Conservation (phyloP, 1,140 invertebrate genomes). For the Pomacea maculata region DNA sequence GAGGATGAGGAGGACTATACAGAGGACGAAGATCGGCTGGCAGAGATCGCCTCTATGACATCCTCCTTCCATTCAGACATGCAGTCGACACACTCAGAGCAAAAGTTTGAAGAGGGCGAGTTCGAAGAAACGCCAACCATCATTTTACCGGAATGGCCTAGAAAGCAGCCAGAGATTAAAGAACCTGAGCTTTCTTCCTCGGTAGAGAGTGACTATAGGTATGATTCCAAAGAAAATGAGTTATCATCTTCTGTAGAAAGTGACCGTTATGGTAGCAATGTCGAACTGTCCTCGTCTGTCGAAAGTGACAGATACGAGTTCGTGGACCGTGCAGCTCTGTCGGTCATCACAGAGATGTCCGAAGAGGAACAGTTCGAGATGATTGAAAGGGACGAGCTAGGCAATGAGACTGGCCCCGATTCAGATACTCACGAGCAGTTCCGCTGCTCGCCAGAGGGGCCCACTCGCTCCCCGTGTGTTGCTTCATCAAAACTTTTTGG, state of each 20-base stretch:
- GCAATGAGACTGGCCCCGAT: conserved; percentile 44
- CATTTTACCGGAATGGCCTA: conserved; percentile 58
- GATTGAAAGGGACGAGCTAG: conserved; percentile 57
- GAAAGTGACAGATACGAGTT: conserved; percentile 60
- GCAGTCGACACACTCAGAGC: conserved; percentile 65
- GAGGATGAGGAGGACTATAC: conserved; percentile 83
- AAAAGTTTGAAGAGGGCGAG: conserved; percentile 80
- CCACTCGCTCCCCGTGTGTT: conserved; percentile 46
- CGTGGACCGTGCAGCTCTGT: conserved; percentile 57
- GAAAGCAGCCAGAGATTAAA: conserved; percentile 25
- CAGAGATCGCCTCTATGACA: conserved; percentile 62
- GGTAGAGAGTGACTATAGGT: conserved; percentile 44
- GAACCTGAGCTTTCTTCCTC: conserved; percentile 33
- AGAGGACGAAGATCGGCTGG: conserved; percentile 75
- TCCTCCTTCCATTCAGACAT: conserved; percentile 66
- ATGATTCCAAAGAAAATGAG: conserved; percentile 29
- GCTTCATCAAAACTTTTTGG: conserved; percentile 57
- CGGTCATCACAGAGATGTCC: conserved; percentile 58
- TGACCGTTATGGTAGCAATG: conserved; percentile 23
- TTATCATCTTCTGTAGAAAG: conserved; percentile 31
- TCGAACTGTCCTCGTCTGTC: conserved; percentile 38
- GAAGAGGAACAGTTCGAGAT: conserved; percentile 61
- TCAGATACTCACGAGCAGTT: conserved; percentile 21
- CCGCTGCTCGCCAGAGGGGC: conserved; percentile 11
- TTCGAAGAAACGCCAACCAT: conserved; percentile 70